A percentile compares a stretch with the other conserved stretches of the same genome.
Evolutionary conservation across 2,797 vertebrate genomes (phyloP).

Genomic region (Megaceryle alcyon): DNA sequence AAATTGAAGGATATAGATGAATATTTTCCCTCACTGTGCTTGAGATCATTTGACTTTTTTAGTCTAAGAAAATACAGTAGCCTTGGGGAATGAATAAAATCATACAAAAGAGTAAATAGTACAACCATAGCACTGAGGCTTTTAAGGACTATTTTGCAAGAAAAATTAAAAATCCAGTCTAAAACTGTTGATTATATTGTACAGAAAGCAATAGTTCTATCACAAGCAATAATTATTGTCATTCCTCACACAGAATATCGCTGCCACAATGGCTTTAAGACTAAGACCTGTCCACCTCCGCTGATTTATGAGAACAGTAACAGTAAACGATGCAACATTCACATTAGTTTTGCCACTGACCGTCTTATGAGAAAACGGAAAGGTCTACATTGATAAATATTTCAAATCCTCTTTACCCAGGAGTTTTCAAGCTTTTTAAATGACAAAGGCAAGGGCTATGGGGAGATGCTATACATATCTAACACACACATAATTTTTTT

Average conservation of each 20-base stretch:
- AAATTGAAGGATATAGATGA: not conserved
- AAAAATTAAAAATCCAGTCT: not conserved
- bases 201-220: slow-evolving; percentile 10
- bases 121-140: not conserved
- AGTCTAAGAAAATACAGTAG: not conserved
- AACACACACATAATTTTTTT: not conserved
- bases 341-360: not conserved
- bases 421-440: slow-evolving; percentile 57
- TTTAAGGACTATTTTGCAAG: slow-evolving; percentile 3
- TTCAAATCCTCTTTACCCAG: slow-evolving; percentile 63
- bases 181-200: not conserved
- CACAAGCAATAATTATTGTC: slow-evolving; percentile 4
- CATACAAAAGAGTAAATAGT: not conserved
- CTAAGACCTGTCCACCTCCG: not conserved
- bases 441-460: slow-evolving; percentile 50
- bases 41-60: not conserved
- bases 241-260: slow-evolving; percentile 24
- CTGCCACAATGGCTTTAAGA: not conserved
- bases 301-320: slow-evolving; percentile 21
- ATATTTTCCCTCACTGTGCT: not conserved
- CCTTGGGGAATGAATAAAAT: not conserved
- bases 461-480: slow-evolving; percentile 36
- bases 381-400: slow-evolving; percentile 71
- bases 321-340: slow-evolving; percentile 37
- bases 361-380: slow-evolving; percentile 48